Evolutionary conservation across 2,888 invertebrate genomes (phyloP), one percentile per base, ranked within the genome.

Genomic region (Achlya flavicornis): DNA sequence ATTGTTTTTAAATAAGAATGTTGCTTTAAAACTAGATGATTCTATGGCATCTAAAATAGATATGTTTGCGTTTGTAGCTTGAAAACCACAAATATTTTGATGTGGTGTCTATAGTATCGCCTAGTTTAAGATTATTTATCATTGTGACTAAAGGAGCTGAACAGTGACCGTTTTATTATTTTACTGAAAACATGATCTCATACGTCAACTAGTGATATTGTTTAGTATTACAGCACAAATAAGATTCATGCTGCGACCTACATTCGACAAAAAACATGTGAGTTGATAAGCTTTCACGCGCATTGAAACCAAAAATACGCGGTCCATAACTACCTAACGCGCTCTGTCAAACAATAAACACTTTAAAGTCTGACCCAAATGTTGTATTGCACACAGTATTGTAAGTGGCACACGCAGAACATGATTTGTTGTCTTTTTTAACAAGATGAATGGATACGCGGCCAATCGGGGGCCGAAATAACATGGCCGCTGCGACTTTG

Each of bases 351-450:
- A 86, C 81, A 86, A 82, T 84, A 84, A 85, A 78, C 78, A 77
- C 67, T 75, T 84, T 65, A 75, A 83, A 84, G 81, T 82, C 79
- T 85, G 90, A 90, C 90, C 90, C 73, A 86, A 85, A 89, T 89
- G 76, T 77, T 83, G 78, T 75, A 80, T 78, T 73, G 67, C 61
- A 58, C 62, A 65, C 53, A 66, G 66, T 61, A 71, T 69, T 64
- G 75, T 72, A 86, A 83, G 77, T 84, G 72, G 84, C 75, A 74
- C 83, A 69, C 64, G 72, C 76, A 78, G 10, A 77, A 83, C 82
- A 82, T 78, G 80, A 80, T 67, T 75, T 71, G 75, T 74, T 76
- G 77, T 70, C 53, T 71, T 64, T 69, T 80, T 84, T 81, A 87
- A 85, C 83, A 83, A 86, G 86, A 88, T 77, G 83, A 79, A 87